Evolutionary conservation across 1,140 invertebrate species (phyloP), one percentile per base, ranked within the genome.

Genomic region (Ruditapes philippinarum): DNA sequence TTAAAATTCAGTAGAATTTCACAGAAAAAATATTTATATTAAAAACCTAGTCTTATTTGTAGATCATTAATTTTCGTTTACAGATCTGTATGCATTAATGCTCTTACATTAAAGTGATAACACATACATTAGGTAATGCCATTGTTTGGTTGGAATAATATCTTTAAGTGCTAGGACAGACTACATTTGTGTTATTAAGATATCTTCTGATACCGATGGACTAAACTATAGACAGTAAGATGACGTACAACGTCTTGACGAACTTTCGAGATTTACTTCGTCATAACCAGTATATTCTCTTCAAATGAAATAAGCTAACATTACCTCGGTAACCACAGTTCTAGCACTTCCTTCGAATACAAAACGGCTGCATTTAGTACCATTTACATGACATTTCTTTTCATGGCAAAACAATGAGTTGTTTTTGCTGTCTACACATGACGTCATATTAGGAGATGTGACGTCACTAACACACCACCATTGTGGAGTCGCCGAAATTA

Each of bases 271-370:
- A n/a, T n/a, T n/a, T n/a, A n/a, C n/a, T n/a, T n/a, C n/a, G n/a
- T n/a, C n/a, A n/a, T n/a, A n/a, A n/a, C n/a, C n/a, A n/a, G n/a
- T n/a, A n/a, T 12, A 28, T 12, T 60, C 22, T 28, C 5, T 60
- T n/a, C 9, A 60, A n/a, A n/a, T 60, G 5, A 28, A 60, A 60
- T n/a, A 60, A 17, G 57, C 22, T 11, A 5, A 60, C 57, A 60
- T n/a, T 51, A 80, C 54, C 78, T 80, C 78, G 1, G 78, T 36
- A 38, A 80, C 78, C 22, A 80, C 12, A 17, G 78, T 80, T 40
- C 57, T 80, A 62, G 49, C 33, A 11, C 78, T 42, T 33, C 49
- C 54, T 36, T 22, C 51, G n/a, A 80, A 80, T 11, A 60, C 0
- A n/a, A 80, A 49, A 28, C 25, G 22, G 17, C 19, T 9, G 36